phyloP scores from a whole-genome alignment of 2,113 vertebrate genomes.

The Crotalus tigris region DNA sequence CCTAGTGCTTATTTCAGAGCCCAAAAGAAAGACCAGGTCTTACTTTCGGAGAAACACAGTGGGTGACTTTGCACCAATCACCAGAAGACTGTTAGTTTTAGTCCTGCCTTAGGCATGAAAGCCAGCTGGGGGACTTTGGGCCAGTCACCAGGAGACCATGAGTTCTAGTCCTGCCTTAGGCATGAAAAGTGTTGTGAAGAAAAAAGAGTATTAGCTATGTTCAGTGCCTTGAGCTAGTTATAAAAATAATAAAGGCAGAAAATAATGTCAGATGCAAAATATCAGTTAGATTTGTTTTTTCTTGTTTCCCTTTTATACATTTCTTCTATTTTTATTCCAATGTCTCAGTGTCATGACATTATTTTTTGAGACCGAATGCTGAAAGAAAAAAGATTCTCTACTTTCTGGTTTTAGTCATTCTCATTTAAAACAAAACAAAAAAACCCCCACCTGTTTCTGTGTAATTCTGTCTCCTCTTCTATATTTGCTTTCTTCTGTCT shows the following conservation, averaged over 20 bases:
- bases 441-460: too few relatives aligned
- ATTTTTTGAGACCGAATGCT: background rate
- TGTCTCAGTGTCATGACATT: background rate
- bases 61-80: too few relatives aligned
- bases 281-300: background rate
- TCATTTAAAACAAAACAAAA: background rate
- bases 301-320: background rate
- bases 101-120: too few relatives aligned
- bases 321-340: background rate
- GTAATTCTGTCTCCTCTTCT: background rate
- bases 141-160: background rate
- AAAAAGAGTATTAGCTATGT: background rate
- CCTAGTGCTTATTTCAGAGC: too few relatives aligned
- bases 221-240: background rate
- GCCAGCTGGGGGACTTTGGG: too few relatives aligned
- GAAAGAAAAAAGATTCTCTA: background rate
- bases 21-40: too few relatives aligned
- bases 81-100: too few relatives aligned
- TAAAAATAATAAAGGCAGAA: background rate
- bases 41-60: too few relatives aligned
- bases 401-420: background rate
- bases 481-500: background rate
- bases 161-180: background rate
- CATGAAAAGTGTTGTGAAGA: too few relatives aligned
- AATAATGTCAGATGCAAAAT: background rate